A percentile compares a stretch with the other conserved stretches of the same genome.
phyloP scores from a whole-genome alignment of 1,140 invertebrate genomes.

The Penaeus japonicus region DNA sequence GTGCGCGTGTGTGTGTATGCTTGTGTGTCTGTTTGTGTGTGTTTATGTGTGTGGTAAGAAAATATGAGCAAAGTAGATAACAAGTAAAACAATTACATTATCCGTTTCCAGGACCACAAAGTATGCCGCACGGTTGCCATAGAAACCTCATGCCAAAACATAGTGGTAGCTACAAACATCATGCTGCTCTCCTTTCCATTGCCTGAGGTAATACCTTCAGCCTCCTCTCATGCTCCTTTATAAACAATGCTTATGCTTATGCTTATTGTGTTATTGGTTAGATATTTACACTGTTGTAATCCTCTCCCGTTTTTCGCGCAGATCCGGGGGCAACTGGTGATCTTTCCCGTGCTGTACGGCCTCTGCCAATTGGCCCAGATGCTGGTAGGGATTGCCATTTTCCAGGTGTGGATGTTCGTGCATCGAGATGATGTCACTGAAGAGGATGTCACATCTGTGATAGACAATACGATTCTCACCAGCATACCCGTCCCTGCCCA shows the following conservation, averaged over 20 bases:
- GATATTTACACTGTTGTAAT: too few relatives aligned
- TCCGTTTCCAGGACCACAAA: conserved; percentile 27
- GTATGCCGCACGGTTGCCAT: conserved; percentile 33
- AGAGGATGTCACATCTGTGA: conserved; percentile 10
- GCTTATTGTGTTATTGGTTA: background rate
- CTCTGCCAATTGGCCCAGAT: conserved; percentile 37
- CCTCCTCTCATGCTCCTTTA: background rate
- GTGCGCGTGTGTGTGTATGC: too few relatives aligned
- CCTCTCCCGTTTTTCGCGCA: background rate
- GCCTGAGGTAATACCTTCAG: background rate
- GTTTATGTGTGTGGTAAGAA: too few relatives aligned
- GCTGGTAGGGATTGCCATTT: background rate
- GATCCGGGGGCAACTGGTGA: conserved; percentile 31
- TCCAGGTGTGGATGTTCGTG: conserved; percentile 27
- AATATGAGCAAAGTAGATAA: too few relatives aligned
- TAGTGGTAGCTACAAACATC: conserved; percentile 36
- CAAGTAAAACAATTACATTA: too few relatives aligned
- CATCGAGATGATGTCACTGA: conserved; percentile 25
- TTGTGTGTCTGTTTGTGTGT: too few relatives aligned
- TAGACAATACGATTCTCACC: conserved; percentile 30
- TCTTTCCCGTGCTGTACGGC: conserved; percentile 37
- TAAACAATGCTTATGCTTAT: background rate
- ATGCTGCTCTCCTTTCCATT: conserved; percentile 37
- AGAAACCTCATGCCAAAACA: conserved; percentile 34
- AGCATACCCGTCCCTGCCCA: conserved; percentile 41